Evolutionary conservation across 2,113 vertebrate genomes (phyloP).

Genomic region (Corythaeola cristata): DNA sequence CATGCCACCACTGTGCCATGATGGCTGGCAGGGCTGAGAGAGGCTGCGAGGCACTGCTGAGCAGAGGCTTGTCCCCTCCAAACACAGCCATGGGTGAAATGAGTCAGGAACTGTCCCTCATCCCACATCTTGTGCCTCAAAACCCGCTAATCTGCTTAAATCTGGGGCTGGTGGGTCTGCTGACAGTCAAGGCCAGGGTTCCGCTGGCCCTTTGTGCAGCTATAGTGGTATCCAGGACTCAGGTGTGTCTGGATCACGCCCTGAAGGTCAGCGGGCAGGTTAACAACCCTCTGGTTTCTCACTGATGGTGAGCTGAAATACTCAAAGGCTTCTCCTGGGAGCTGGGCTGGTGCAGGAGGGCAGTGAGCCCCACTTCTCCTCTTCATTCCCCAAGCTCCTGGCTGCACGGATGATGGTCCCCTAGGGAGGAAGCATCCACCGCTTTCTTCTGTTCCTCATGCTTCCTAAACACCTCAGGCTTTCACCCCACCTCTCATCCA

Average conservation of each 20-base stretch:
- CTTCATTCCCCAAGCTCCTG: neutral
- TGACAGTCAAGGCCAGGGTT: neutral
- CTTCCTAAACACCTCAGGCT: neutral
- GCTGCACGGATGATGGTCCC: neutral
- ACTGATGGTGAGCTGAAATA: neutral
- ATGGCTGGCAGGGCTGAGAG: neutral
- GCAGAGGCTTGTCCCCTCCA: fast-evolving
- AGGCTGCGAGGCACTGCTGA: neutral
- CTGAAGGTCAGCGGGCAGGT: neutral
- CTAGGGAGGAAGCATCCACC: neutral
- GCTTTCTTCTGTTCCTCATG: neutral
- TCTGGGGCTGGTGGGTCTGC: neutral
- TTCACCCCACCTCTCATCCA: neutral
- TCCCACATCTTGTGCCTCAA: neutral
- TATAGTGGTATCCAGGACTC: neutral
- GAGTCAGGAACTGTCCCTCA: neutral
- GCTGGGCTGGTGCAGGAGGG: neutral
- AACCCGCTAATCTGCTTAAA: neutral
- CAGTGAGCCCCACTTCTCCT: neutral
- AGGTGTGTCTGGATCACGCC: neutral
- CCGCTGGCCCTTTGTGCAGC: fast-evolving
- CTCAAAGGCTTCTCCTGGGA: neutral
- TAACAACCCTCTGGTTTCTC: neutral
- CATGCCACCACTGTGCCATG: neutral
- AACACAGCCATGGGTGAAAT: fast-evolving